Base-by-base conservation (phyloP, 2,113 vertebrate species). In the Phainopepla nitens region DNA sequence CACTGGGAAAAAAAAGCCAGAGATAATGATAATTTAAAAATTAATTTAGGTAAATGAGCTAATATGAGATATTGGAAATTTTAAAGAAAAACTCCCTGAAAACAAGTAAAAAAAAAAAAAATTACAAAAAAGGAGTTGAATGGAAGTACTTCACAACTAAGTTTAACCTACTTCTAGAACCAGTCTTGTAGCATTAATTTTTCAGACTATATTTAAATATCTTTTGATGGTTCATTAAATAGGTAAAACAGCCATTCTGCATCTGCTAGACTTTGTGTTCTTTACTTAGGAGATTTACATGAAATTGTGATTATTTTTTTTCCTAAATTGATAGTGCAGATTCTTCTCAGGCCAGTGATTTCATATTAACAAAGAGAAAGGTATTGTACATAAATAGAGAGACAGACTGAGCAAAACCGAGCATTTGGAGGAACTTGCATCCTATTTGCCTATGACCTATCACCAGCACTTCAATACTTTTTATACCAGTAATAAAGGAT, bases 121-220 rank as follows among this genome's bases (percentile, higher is more conserved):
- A 36, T 25, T 36, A 36, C 16, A 47, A 10, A 72, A 87, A 70
- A 47, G 9, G 10, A 64, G 15, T 39, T 71, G 22, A 79, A 90
- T 82, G 17, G 23, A 15, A 85, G 47, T 76, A 39, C 18, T 82
- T 68, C 66, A 31, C 35, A 72, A 12, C 13, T 85, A 76, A 51
- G 27, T 69, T 94, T 87, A 82, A 89, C 22, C 44, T 84, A 73
- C 53, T 54, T 85, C 72, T 51, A 62, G 35, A 91, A 76, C 87
- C 78, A 72, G 35, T 70, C 54, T 61, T 62, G 17, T 31, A 66
- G 58, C 3, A 2, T 49, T 75, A 28, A 35, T 66, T 95, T 93
- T 75, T 89, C 29, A 39, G 50, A 56, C 57, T 76, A 39, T 81
- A 70, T 93, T 93, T 70, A 47, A 85, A 29, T 72, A 70, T 79